A percentile compares a stretch with the other conserved stretches of the same genome.
Evolutionary conservation across 2,797 vertebrate genomes (phyloP).

Genomic region (Amphiprion clarkii): DNA sequence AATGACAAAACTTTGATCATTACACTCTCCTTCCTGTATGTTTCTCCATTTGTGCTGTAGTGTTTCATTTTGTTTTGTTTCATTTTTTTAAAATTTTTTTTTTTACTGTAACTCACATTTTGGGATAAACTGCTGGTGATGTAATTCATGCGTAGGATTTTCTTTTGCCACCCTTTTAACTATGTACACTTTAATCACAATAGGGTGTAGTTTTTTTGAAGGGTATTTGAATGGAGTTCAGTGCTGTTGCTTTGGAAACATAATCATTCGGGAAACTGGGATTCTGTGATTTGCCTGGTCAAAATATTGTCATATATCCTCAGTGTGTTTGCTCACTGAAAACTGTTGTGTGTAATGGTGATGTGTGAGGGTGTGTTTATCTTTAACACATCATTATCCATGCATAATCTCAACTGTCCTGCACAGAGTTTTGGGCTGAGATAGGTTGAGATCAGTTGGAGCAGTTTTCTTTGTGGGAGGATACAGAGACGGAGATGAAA

Average conservation of each 20-base stretch:
- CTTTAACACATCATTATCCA: not conserved
- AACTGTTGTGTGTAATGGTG: no score
- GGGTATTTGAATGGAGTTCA: not conserved
- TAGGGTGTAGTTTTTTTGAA: not conserved
- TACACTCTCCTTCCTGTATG: no score
- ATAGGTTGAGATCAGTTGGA: not conserved
- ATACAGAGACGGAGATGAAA: not conserved
- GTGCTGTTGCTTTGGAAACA: not conserved
- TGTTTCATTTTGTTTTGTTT: not conserved
- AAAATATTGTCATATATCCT: not conserved
- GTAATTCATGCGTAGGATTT: not conserved
- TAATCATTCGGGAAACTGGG: not conserved
- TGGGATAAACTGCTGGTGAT: not conserved
- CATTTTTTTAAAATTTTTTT: not conserved
- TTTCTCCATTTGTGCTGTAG: not conserved
- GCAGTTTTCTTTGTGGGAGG: conserved; percentile 12
- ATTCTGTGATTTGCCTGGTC: not conserved
- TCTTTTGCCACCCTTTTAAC: not conserved
- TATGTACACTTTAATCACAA: not conserved
- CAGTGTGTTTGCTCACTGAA: not conserved
- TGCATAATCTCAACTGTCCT: no score
- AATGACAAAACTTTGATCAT: not conserved
- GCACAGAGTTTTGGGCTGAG: not conserved
- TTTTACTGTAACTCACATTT: not conserved
- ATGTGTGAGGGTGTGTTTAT: not conserved